phyloP scores from a whole-genome alignment of 2,888 invertebrate genomes.

The Drosophila imparisetae region DNA sequence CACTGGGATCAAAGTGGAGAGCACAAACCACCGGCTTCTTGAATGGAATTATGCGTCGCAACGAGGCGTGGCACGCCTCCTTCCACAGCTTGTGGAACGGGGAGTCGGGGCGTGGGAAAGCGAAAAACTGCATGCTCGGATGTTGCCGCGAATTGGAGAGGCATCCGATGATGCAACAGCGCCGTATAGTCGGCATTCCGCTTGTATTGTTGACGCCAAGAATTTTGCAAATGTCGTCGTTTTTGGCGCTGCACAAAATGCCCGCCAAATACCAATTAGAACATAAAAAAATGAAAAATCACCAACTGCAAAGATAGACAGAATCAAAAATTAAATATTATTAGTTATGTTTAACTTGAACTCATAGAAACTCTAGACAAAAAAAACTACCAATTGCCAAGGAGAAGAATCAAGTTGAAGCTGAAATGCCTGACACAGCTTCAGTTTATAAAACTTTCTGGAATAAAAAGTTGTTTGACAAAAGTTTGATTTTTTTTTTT shows the following conservation, averaged over 20 bases:
- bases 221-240: constrained; percentile 54
- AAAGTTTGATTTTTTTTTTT: constrained; percentile 21
- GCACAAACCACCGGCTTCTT: constrained; percentile 83
- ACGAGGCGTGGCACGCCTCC: constrained; percentile 83
- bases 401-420: constrained; percentile 23
- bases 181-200: constrained; percentile 82
- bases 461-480: constrained; percentile 38
- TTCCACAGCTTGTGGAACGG: constrained; percentile 82
- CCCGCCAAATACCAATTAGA: constrained; percentile 62
- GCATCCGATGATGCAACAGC: constrained; percentile 83
- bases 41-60: constrained; percentile 82
- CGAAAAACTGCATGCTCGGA: constrained; percentile 83
- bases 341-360: constrained; percentile 10
- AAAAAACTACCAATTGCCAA: constrained; percentile 2
- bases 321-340: background rate
- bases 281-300: constrained; percentile 41
- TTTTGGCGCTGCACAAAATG: constrained; percentile 68
- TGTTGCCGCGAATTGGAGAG: constrained; percentile 82
- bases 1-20: constrained; percentile 81
- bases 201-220: constrained; percentile 55
- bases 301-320: constrained; percentile 42
- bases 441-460: constrained; percentile 2
- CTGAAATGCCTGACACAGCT: background rate
- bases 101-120: constrained; percentile 82
- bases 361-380: background rate